Conservation (phyloP, 2,888 invertebrate genomes). For the Phrixothrix hirtus region DNA sequence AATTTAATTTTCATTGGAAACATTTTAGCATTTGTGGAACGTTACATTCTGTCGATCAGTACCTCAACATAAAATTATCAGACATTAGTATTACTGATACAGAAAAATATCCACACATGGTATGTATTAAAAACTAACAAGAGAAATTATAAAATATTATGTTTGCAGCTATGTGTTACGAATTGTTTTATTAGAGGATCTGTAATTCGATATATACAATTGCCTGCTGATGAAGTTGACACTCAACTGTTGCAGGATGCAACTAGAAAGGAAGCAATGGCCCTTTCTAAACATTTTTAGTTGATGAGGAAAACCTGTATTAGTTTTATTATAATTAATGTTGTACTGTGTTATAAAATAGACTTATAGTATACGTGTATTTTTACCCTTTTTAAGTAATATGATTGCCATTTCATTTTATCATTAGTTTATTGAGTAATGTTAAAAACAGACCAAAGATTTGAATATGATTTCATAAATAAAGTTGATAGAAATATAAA, state of each 20-base stretch:
- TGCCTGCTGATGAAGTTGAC: slow-evolving; percentile 98
- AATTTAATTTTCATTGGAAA: too few relatives aligned
- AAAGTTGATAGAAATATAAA: too few relatives aligned
- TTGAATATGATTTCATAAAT: too few relatives aligned
- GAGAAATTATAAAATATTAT: too few relatives aligned
- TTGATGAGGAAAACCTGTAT: too few relatives aligned
- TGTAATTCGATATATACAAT: slow-evolving; percentile 95
- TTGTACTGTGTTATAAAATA: not conserved
- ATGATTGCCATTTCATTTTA: too few relatives aligned
- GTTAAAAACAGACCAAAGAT: too few relatives aligned
- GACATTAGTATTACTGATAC: slow-evolving; percentile 98
- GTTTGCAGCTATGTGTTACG: slow-evolving; percentile 94
- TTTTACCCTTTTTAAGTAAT: too few relatives aligned
- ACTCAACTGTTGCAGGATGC: slow-evolving; percentile 97
- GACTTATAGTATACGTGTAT: too few relatives aligned
- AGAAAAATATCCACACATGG: slow-evolving; percentile 99
- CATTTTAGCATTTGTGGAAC: slow-evolving; percentile 94
- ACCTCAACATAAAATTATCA: slow-evolving; percentile 96
- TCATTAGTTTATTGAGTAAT: too few relatives aligned
- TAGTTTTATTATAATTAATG: too few relatives aligned
- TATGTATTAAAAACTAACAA: slow-evolving; percentile 50
- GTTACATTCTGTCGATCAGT: slow-evolving; percentile 98
- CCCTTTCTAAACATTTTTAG: too few relatives aligned
- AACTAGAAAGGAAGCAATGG: slow-evolving; percentile 93
- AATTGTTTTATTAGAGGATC: slow-evolving; percentile 99